Evolutionary conservation across 2,888 invertebrate genomes (phyloP), one percentile per base, ranked within the genome.

Genomic region (Cyclophora punctaria): DNA sequence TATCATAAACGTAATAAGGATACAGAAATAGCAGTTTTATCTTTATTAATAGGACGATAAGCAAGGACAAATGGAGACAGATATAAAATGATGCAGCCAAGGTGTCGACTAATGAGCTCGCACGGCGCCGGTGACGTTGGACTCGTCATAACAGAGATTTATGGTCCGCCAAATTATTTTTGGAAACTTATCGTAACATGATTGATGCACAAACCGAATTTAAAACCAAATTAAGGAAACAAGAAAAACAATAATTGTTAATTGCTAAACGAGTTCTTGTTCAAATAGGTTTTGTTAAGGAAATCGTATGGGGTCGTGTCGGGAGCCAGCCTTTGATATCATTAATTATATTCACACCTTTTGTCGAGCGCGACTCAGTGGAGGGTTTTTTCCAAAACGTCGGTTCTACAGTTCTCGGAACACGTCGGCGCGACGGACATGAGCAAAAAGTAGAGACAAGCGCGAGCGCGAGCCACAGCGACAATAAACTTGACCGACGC

Each of bases 331-430:
- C 73, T 83, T 85, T 85, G 83, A 84, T 80, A 73, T 76, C 80
- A 85, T 87, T 81, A 82, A 85, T 87, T 86, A 84, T 75, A 82
- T 86, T 87, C 83, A 87, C 87, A 86, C 87, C 86, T 86, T 20
- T 71, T 62, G 75, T 66, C 68, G 73, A 71, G 73, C 71, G 67
- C 71, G 60, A 68, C 66, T 66, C 61, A 62, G 65, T 62, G 62
- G 58, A 61, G 63, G 64, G 56, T 78, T 75, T 74, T 64, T 64
- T 57, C 53, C 60, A 66, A 66, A 63, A 71, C 70, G 79, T 77
- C 80, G 76, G 64, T 86, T 86, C 85, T 78, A 77, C 80, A 76
- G 64, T 86, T 86, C 85, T 78, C 59, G 66, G 85, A 85, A 86
- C 70, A 66, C 66, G 75, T 73, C 74, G 76, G 73, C 67, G 62